These are phyloP conservation scores for Dynastes hyllus DNA, from an alignment of 2,888 invertebrate genomes.

Conservation along the genomic window DNA sequence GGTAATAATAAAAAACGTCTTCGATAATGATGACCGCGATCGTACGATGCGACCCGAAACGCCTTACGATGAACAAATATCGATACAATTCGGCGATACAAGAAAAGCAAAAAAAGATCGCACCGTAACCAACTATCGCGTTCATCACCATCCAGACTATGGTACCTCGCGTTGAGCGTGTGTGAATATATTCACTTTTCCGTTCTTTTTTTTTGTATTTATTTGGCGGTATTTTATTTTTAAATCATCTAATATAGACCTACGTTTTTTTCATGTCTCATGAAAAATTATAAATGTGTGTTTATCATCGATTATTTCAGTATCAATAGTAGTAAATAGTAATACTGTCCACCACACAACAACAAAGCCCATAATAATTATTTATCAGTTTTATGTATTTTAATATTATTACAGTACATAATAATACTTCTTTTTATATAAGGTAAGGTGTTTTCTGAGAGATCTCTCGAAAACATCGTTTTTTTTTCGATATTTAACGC, in stretches of 20 bases:
- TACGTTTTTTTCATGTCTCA: slow-evolving; percentile 70
- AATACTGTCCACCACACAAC: slow-evolving; percentile 43
- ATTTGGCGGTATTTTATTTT: slow-evolving; percentile 10
- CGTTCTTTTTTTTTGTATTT: too few relatives aligned
- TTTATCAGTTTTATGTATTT: background rate
- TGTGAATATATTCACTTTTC: background rate
- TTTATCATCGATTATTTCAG: slow-evolving; percentile 53
- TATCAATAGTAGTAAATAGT: slow-evolving; percentile 24
- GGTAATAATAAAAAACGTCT: background rate
- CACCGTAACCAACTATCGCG: slow-evolving; percentile 11
- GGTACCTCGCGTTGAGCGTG: background rate
- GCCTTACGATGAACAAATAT: slow-evolving; percentile 13
- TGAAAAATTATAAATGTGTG: slow-evolving; percentile 66
- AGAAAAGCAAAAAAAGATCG: slow-evolving; percentile 31
- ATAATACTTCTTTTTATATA: slow-evolving; percentile 6
- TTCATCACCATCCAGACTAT: background rate
- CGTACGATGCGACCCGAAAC: slow-evolving; percentile 19
- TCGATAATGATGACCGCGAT: slow-evolving; percentile 15
- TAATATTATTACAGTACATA: slow-evolving; percentile 10
- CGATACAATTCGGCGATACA: slow-evolving; percentile 38
- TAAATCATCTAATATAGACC: slow-evolving; percentile 72
- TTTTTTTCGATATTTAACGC: slow-evolving; percentile 9
- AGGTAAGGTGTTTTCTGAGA: too few relatives aligned
- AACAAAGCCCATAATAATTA: slow-evolving; percentile 34
- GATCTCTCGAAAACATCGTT: background rate